phyloP scores from a whole-genome alignment of 2,113 vertebrate species.

The Galemys pyrenaicus region DNA sequence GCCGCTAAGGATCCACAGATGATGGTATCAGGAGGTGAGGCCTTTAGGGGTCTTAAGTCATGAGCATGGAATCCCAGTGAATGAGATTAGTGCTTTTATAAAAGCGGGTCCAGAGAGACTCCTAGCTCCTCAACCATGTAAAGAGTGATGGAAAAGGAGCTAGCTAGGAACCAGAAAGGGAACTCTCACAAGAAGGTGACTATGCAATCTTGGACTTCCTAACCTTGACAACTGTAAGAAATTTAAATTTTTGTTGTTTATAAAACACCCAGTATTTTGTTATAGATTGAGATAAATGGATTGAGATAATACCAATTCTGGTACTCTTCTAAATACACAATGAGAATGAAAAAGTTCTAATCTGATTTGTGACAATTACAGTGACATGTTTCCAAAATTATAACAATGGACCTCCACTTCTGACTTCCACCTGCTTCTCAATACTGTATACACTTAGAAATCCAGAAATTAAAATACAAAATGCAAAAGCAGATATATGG shows the following conservation, averaged over 20 bases:
- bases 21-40: not conserved
- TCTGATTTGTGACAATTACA: not conserved
- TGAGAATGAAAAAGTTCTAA: not conserved
- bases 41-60: not conserved
- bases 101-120: not conserved
- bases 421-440: not conserved
- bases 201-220: not conserved
- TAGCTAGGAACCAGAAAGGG: not conserved
- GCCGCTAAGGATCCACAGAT: not conserved
- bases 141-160: not conserved
- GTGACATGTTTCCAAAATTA: not conserved
- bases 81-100: not conserved
- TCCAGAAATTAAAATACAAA: not conserved
- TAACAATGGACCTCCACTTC: not conserved
- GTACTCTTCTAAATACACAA: not conserved
- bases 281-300: not conserved
- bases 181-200: not conserved
- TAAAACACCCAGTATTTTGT: not conserved
- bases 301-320: not conserved
- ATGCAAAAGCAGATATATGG: not conserved
- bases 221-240: not conserved
- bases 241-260: not conserved
- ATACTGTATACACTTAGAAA: not conserved
- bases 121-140: no score
- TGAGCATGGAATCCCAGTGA: not conserved